A percentile compares a stretch with the other conserved stretches of the same genome.
Evolutionary conservation across 2,113 vertebrate genomes (phyloP).

Genomic region (Morone chrysops): DNA sequence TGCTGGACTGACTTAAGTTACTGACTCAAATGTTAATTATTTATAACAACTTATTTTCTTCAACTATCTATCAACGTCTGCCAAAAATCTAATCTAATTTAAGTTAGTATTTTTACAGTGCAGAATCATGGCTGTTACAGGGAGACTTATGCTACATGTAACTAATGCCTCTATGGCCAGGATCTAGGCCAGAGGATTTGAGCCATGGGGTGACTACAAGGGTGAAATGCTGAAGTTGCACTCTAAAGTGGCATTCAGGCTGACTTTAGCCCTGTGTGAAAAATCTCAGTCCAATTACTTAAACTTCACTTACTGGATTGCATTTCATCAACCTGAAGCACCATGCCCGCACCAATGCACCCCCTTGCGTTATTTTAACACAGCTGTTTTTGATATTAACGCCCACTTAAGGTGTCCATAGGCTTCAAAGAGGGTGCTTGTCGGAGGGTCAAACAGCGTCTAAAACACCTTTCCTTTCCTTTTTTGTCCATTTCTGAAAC

Average conservation of each 20-base stretch:
- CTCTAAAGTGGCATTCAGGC: not conserved
- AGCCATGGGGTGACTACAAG: not conserved
- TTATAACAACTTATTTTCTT: too few species aligned
- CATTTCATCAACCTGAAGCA: not conserved
- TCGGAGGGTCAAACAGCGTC: not conserved
- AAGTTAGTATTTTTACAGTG: too few species aligned
- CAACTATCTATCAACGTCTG: too few species aligned
- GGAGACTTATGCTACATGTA: not conserved
- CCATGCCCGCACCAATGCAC: not conserved
- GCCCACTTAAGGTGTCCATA: not conserved
- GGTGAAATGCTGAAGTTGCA: conserved; percentile 1
- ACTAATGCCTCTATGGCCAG: not conserved
- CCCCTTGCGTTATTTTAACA: not conserved
- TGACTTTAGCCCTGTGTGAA: not conserved
- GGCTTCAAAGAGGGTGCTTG: not conserved
- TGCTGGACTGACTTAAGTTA: too few species aligned
- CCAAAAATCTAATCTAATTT: too few species aligned
- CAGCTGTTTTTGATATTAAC: not conserved
- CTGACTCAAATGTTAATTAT: too few species aligned
- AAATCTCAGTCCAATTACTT: not conserved
- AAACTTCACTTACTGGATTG: not conserved
- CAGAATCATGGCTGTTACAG: conserved; percentile 1
- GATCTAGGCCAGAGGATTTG: conserved; percentile 46
- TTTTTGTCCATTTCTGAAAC: too few species aligned
- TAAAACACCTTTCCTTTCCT: too few species aligned